These are phyloP conservation scores for Eupeodes luniger DNA, from an alignment of 2,888 invertebrate genomes.

Conservation along the genomic window DNA sequence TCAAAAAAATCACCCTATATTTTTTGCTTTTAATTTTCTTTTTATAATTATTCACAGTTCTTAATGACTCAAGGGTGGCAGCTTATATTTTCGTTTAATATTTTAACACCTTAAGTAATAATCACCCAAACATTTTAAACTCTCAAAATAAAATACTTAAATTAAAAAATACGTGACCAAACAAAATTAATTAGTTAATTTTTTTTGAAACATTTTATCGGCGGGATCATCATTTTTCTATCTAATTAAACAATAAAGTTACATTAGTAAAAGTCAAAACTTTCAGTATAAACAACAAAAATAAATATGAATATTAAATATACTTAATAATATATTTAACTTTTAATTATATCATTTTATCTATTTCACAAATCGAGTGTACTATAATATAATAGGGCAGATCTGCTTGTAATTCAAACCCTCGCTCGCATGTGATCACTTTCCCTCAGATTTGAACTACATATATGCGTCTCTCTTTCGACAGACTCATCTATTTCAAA, in stretches of 20 bases:
- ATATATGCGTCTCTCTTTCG: neutral
- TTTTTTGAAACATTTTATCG: neutral
- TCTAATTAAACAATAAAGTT: neutral
- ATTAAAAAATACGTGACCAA: neutral
- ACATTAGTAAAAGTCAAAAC: neutral
- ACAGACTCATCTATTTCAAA: slow-evolving; percentile 29
- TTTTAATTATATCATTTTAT: slow-evolving; percentile 17
- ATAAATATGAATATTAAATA: neutral
- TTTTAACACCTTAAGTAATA: neutral
- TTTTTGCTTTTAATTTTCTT: too few species aligned
- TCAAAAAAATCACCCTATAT: too few species aligned
- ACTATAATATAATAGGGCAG: neutral
- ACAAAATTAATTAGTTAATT: neutral
- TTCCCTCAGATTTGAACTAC: slow-evolving; percentile 10
- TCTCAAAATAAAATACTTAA: neutral
- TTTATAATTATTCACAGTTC: too few species aligned
- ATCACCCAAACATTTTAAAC: neutral
- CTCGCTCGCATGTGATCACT: slow-evolving; percentile 13
- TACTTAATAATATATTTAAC: slow-evolving; percentile 1
- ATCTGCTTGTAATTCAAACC: slow-evolving; percentile 11
- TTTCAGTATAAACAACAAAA: neutral
- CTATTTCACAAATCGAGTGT: slow-evolving; percentile 1
- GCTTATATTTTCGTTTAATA: too few species aligned
- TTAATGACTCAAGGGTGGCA: too few species aligned
- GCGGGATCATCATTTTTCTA: neutral